A percentile compares a stretch with the other conserved stretches of the same genome.
Evolutionary conservation across 2,888 invertebrate species (phyloP).

Genomic region (Aleiodes alternator): DNA sequence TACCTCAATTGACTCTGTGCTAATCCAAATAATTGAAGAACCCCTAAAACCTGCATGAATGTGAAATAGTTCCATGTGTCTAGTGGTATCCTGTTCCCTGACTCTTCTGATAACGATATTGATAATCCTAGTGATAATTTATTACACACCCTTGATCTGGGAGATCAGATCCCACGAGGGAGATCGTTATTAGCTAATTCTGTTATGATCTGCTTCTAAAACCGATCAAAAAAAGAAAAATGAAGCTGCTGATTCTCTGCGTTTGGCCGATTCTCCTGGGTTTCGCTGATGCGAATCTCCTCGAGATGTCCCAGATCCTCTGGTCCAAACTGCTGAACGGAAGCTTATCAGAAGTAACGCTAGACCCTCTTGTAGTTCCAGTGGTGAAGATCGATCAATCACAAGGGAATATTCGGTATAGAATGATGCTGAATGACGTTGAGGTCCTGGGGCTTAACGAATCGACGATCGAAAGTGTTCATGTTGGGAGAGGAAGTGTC

Average conservation of each 20-base stretch:
- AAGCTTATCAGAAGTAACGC: constrained; percentile 64
- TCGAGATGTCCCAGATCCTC: constrained; percentile 70
- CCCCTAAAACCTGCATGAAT: constrained; percentile 37
- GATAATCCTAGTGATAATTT: constrained; percentile 59
- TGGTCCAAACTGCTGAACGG: constrained; percentile 69
- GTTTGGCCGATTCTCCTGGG: constrained; percentile 35
- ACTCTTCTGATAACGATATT: constrained; percentile 60
- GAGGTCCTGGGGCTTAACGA: constrained; percentile 67
- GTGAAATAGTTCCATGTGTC: constrained; percentile 50
- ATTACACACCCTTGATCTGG: constrained; percentile 66
- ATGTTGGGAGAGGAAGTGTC: constrained; percentile 66
- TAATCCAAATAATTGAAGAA: constrained; percentile 44
- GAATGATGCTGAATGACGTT: constrained; percentile 67
- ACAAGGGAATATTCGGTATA: constrained; percentile 69
- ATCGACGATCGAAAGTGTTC: constrained; percentile 69
- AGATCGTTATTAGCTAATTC: constrained; percentile 24
- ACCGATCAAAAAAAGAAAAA: constrained; percentile 29
- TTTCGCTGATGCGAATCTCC: constrained; percentile 52
- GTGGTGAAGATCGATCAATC: constrained; percentile 76
- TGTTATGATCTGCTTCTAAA: background rate
- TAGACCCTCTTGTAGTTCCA: constrained; percentile 70
- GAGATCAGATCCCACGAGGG: constrained; percentile 48
- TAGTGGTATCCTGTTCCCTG: constrained; percentile 59
- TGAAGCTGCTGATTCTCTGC: constrained; percentile 40
- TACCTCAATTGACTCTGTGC: constrained; percentile 54